These are phyloP conservation scores for Ceratotherium simum DNA, from an alignment of 2,113 vertebrate genomes.

Conservation along the genomic window DNA sequence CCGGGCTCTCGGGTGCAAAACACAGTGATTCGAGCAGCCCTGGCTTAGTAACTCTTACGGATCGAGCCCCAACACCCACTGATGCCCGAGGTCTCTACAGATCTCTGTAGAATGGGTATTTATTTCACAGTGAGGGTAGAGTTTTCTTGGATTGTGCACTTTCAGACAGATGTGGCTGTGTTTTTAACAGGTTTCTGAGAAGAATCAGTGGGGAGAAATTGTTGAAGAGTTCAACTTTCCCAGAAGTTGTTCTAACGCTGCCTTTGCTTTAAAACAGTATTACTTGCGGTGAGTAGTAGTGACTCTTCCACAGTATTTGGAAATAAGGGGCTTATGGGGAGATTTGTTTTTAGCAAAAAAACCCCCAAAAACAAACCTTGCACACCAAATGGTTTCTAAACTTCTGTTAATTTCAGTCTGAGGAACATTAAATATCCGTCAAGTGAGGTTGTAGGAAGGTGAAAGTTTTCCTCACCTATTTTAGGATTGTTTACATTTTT, in stretches of 20 bases:
- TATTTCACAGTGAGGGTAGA: slow-evolving; percentile 79
- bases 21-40: neutral
- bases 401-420: slow-evolving; percentile 32
- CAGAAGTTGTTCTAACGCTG: slow-evolving; percentile 98
- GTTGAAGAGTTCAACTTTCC: slow-evolving; percentile 99
- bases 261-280: slow-evolving; percentile 99
- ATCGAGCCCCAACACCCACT: slow-evolving; percentile 12
- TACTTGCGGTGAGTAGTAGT: slow-evolving; percentile 97
- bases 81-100: slow-evolving; percentile 8
- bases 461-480: slow-evolving; percentile 58
- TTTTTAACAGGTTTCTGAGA: slow-evolving; percentile 96
- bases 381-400: slow-evolving; percentile 68
- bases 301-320: slow-evolving; percentile 83
- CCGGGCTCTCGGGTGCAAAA: slow-evolving; percentile 35
- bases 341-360: slow-evolving; percentile 59
- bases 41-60: neutral
- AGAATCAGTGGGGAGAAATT: slow-evolving; percentile 99
- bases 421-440: neutral
- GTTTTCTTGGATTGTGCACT: slow-evolving; percentile 75
- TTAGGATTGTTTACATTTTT: slow-evolving; percentile 80
- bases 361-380: neutral
- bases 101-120: slow-evolving; percentile 80
- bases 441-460: neutral
- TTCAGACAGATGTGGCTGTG: slow-evolving; percentile 86
- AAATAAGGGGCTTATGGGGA: slow-evolving; percentile 73